Evolutionary conservation across 2,113 vertebrate genomes (phyloP), one percentile per base, ranked within the genome.

Genomic region (Mormoops blainvillei): DNA sequence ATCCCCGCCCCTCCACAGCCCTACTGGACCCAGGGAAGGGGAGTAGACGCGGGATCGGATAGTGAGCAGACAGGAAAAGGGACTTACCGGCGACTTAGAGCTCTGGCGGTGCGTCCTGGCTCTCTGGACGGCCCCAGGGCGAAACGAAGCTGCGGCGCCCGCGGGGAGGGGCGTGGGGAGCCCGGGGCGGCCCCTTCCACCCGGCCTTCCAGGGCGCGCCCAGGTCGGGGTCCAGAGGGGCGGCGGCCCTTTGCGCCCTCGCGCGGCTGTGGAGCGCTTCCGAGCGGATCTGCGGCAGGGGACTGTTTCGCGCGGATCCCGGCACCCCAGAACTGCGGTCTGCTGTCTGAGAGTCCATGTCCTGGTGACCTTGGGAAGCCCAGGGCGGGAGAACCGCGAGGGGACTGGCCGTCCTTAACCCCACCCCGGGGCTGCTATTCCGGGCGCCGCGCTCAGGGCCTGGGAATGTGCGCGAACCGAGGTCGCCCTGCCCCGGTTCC

Each of bases 351-450:
- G 56, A 20, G 78, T 43, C 58, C 20, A 26, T 58, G 41, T 28
- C 70, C 52, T 38, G 13, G 28, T 65, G 97, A 95, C 96, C 91
- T 97, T 97, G 93, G 73, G 54, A 36, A 56, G 86, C 63, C 45
- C 58, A 20, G 86, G 71, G 65, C 89, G 2, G 87, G 54, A 61
- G n/a, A 45, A 86, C 15, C 22, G 26, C 43, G 58, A 67, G 54
- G 56, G 71, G 31, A 12, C 87, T 52, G 78, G 33, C 63, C 33
- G 65, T 89, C 41, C 14, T 36, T 68, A 26, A 67, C 61, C 73
- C 80, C 45, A 50, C 50, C 54, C 80, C 3, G 91, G 77, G 36
- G 83, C 83, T 82, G 96, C 97, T 97, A 97, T 97, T 97, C 95
- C 77, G 56, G 94, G 96, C 68, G 54, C 50, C 13, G 61, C 18